Percentiles rank a stretch among this genome's conserved stretches.
These are phyloP conservation scores for Limnothrissa miodon DNA, from an alignment of 2,113 vertebrate genomes.

Conservation along the genomic window DNA sequence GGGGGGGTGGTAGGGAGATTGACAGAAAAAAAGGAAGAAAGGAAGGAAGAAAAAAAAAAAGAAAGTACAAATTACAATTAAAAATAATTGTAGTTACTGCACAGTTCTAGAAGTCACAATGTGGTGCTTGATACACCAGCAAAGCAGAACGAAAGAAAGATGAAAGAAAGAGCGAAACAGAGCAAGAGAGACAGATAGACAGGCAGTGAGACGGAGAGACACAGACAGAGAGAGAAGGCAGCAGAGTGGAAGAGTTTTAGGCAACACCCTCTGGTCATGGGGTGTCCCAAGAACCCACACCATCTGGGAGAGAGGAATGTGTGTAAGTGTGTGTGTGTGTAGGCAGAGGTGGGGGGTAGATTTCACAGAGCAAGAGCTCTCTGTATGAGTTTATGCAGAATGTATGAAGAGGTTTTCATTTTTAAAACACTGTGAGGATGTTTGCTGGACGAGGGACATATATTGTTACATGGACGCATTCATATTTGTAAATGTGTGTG, in stretches of 20 bases:
- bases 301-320: not conserved
- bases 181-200: not conserved
- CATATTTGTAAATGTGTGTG: not conserved
- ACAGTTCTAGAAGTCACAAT: too few relatives aligned
- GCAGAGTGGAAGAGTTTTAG: not conserved
- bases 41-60: constrained; percentile 9
- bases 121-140: not conserved
- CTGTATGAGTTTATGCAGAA: too few relatives aligned
- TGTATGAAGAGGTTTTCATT: too few relatives aligned
- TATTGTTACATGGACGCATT: too few relatives aligned
- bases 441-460: too few relatives aligned
- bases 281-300: not conserved
- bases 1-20: not conserved
- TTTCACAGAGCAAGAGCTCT: too few relatives aligned
- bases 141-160: not conserved
- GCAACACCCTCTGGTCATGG: not conserved
- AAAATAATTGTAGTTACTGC: too few relatives aligned
- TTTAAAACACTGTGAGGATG: too few relatives aligned
- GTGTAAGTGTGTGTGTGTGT: not conserved
- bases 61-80: not conserved
- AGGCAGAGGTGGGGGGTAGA: too few relatives aligned
- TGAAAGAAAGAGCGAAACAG: not conserved
- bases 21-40: not conserved
- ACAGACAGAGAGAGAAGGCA: not conserved
- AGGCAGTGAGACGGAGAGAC: not conserved